Evolutionary conservation across 2,888 invertebrate genomes (phyloP).

Genomic region (Synanthedon formicaeformis): DNA sequence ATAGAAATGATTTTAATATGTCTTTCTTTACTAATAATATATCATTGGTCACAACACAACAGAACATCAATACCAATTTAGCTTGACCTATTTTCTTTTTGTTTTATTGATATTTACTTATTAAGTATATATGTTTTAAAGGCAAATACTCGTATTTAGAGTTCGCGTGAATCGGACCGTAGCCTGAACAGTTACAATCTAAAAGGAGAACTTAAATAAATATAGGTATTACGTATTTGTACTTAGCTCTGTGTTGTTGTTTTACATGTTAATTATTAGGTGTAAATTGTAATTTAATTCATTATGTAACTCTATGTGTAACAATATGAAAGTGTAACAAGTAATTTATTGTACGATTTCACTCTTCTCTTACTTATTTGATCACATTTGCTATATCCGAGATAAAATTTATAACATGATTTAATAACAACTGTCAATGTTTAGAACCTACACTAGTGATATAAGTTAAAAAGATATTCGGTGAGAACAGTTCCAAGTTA

Average conservation of each 20-base stretch:
- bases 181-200: slow-evolving; percentile 6
- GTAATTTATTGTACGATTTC: slow-evolving; percentile 64
- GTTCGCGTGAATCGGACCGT: slow-evolving; percentile 1
- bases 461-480: slow-evolving; percentile 8
- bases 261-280: slow-evolving; percentile 10
- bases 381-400: slow-evolving; percentile 46
- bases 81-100: no score
- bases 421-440: slow-evolving; percentile 26
- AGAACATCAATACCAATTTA: no score
- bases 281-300: slow-evolving; percentile 16
- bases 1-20: no score
- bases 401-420: slow-evolving; percentile 39
- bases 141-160: no score
- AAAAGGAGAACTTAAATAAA: slow-evolving; percentile 56
- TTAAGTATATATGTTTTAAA: no score
- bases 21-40: no score
- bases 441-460: slow-evolving; percentile 25
- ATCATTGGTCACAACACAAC: no score
- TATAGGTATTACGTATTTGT: slow-evolving; percentile 23
- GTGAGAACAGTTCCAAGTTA: neutral
- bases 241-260: slow-evolving; percentile 32
- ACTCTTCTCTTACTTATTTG: slow-evolving; percentile 50
- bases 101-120: no score
- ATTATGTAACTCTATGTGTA: slow-evolving; percentile 51
- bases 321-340: slow-evolving; percentile 61